Evolutionary conservation across 2,797 vertebrate genomes (phyloP), one percentile per base, ranked within the genome.

Genomic region (Tenualosa thibaudeaui): DNA sequence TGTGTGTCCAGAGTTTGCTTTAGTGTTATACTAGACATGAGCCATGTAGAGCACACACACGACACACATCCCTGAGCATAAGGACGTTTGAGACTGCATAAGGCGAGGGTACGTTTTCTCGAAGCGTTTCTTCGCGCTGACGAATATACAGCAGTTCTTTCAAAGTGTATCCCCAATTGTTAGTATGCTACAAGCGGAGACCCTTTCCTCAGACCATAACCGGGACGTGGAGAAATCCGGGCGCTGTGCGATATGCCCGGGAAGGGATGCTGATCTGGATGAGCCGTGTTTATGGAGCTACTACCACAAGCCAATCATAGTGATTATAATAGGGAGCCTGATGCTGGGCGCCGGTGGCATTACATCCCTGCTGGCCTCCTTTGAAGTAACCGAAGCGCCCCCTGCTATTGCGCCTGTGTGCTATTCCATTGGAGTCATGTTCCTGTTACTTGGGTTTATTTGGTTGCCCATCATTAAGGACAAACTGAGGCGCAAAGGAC

Each of bases 381-480:
- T 58, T 1, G 88, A 87, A n/a, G 81, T 81, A 0, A 3, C 56
- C 0, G 87, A 90, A 24, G 86, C 86, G 0, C 82, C 88, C 6
- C 49, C 13, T 82, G 90, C 91, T 3, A 12, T 94, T 2, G 91
- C 92, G 54, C 92, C 92, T 0, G 89, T 92, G 75, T 92, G 92
- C 82, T 81, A 94, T 87, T 91, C 93, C 3, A 62, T 93, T 2
- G 93, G 93, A n/a, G 87, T 96, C 54, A 85, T 94, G 88, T 93
- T 96, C 82, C 84, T 93, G 10, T 89, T 94, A 86, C 88, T 93
- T 75, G 93, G 91, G 37, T 88, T 93, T 31, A 93, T 92, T 60
- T 94, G 93, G 92, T 84, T 95, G 53, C 92, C 92, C 0, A 58
- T 95, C 0, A 84, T 95, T 85, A 94, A 94, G 54, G 92, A 94